phyloP scores from a whole-genome alignment of 2,113 vertebrate genomes.

The Eurystomus gularis region DNA sequence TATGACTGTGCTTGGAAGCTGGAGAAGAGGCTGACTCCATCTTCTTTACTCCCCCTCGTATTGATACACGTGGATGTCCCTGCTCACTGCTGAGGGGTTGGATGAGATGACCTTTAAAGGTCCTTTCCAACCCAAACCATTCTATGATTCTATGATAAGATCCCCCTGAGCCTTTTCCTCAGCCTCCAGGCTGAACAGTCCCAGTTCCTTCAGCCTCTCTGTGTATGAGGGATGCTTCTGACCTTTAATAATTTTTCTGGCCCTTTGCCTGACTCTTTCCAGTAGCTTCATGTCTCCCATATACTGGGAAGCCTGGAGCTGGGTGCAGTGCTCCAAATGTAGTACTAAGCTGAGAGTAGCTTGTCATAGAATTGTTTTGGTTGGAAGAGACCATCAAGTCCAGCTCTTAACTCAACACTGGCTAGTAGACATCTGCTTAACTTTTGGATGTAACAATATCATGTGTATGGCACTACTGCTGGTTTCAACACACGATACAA shows the following conservation, averaged over 20 bases:
- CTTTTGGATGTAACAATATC: background rate
- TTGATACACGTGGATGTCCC: background rate
- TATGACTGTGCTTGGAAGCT: background rate
- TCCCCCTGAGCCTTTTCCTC: background rate
- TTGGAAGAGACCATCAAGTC: no score
- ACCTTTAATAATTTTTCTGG: background rate
- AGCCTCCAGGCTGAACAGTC: background rate
- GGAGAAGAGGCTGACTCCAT: no score
- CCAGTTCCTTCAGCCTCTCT: accelerated
- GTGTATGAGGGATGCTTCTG: background rate
- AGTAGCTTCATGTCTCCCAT: background rate
- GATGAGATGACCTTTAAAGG: no score
- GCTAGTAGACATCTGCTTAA: background rate
- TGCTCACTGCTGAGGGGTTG: no score
- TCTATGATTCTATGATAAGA: background rate
- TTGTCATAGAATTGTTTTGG: background rate
- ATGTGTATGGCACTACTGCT: background rate
- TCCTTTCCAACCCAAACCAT: no score
- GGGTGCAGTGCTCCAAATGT: background rate
- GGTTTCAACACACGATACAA: background rate
- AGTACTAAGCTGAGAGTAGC: background rate
- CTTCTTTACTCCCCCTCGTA: background rate
- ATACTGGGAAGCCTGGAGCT: background rate
- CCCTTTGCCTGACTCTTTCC: background rate
- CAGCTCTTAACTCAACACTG: no score